These are phyloP conservation scores for Cacoxenus indagator DNA, from an alignment of 2,888 invertebrate genomes.

Conservation along the genomic window DNA sequence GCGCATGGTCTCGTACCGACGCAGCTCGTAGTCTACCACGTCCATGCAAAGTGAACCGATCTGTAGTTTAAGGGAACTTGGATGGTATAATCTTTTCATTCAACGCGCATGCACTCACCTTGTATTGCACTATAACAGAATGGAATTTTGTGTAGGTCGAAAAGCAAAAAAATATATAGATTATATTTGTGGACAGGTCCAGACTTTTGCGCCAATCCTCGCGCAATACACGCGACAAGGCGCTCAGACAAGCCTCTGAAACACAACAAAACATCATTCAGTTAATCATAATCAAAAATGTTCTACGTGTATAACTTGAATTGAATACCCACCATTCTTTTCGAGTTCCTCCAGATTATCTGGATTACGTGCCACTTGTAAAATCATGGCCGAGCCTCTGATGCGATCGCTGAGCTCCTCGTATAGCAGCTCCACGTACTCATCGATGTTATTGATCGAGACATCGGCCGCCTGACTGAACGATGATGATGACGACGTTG, in stretches of 20 bases:
- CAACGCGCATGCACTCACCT: constrained; percentile 73
- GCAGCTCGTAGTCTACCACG: constrained; percentile 94
- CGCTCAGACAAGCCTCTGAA: constrained; percentile 93
- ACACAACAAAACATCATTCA: constrained; percentile 34
- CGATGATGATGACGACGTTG: constrained; percentile 35
- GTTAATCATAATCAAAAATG: background rate
- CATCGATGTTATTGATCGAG: constrained; percentile 87
- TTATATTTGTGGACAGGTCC: constrained; percentile 95
- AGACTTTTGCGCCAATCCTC: constrained; percentile 98
- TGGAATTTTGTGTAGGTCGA: constrained; percentile 97
- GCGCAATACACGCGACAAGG: constrained; percentile 92
- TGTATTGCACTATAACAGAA: constrained; percentile 93
- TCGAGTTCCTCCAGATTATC: constrained; percentile 95
- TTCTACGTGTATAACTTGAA: background rate
- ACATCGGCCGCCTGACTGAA: constrained; percentile 73
- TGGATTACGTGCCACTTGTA: constrained; percentile 92
- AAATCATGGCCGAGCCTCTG: constrained; percentile 89
- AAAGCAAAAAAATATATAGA: constrained; percentile 97
- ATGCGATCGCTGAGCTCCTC: constrained; percentile 95
- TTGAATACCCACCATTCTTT: constrained; percentile 84
- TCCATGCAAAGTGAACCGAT: constrained; percentile 98
- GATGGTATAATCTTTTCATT: background rate
- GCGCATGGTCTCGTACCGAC: constrained; percentile 94
- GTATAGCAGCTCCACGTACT: constrained; percentile 95
- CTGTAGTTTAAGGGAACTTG: constrained; percentile 67